Evolutionary conservation across 2,888 invertebrate genomes (phyloP), one percentile per base, ranked within the genome.

Genomic region (Odontothrips loti): DNA sequence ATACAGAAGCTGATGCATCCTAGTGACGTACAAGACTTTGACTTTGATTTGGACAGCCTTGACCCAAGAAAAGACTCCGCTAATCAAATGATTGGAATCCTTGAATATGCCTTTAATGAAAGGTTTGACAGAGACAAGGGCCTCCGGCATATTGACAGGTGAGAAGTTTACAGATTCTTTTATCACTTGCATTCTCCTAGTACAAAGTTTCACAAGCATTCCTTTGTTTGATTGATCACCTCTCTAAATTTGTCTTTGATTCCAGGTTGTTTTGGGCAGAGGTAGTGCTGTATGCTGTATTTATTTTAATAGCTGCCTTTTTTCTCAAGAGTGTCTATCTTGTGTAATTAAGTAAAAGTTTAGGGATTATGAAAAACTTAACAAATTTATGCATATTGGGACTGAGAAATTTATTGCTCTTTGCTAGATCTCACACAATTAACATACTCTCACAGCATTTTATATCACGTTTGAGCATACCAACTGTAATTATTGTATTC

Each of bases 231-330:
- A 43, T 43, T 43, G 34, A 4, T 4, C 34, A 6, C 34, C 34
- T 6, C 2, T 43, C 34, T 43, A 43, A 75, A 23, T 23, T 75
- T 23, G 2, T 27, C 20, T 51, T 51, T 51, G 23, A 23, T 75
- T 75, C 12, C 68, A 75, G 68, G 27, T 75, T 75, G 68, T 75
- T 75, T 75, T 75, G 68, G 68, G 12, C 23, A 27, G 68, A 75
- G 68, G 27, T 27, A 9, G 68, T 10, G 27, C 23, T 27, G 23
- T 75, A 75, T 1, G 11, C 10, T 27, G 27, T 75, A 3, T 20
- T 58, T 17, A 20, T 58, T 58, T 17, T 15, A 58, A 15, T 58
- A 43, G 34, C 34, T 43, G 34, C 34, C 34, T 43, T 43, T 6
- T 6, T 43, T 43, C 34, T 43, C 2, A 43, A 2, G 6, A 2